Conservation (phyloP, 2,797 vertebrate genomes). For the Alauda arvensis region DNA sequence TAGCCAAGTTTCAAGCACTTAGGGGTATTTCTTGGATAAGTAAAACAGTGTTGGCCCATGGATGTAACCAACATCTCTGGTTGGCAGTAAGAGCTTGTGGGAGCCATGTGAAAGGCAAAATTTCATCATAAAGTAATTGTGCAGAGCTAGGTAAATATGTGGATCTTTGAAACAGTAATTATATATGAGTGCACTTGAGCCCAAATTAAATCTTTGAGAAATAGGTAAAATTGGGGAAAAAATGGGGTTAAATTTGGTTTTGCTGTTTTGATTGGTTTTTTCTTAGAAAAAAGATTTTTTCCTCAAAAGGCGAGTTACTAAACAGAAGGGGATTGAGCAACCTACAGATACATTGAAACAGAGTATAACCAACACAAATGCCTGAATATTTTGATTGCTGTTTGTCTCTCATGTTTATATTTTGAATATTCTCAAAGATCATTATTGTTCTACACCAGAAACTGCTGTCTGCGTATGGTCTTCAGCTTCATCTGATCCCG, state of each 20-base stretch:
- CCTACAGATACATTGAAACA: not conserved
- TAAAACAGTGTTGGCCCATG: not conserved
- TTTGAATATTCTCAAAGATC: not conserved
- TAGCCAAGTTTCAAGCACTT: not conserved
- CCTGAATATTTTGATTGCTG: not conserved
- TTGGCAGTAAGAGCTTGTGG: not conserved
- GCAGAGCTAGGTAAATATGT: not conserved
- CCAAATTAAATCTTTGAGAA: not conserved
- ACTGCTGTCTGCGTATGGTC: not conserved
- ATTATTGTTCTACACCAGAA: not conserved
- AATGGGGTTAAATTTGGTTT: not conserved
- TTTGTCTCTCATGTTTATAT: not conserved
- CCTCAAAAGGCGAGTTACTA: not conserved
- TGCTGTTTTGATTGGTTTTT: not conserved
- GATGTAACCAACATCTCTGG: not conserved
- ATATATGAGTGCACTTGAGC: not conserved
- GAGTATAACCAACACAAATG: not conserved
- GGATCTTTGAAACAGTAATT: not conserved
- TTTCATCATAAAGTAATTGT: not conserved
- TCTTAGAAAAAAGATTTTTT: not conserved
- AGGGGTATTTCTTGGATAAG: not conserved
- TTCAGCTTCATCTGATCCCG: not conserved
- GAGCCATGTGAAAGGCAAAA: not conserved
- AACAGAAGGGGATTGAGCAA: not conserved
- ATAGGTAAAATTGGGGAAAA: not conserved